Percentiles rank a stretch among this genome's conserved stretches.
Conservation (phyloP, 2,888 invertebrate genomes). For the Stramonita haemastoma region DNA sequence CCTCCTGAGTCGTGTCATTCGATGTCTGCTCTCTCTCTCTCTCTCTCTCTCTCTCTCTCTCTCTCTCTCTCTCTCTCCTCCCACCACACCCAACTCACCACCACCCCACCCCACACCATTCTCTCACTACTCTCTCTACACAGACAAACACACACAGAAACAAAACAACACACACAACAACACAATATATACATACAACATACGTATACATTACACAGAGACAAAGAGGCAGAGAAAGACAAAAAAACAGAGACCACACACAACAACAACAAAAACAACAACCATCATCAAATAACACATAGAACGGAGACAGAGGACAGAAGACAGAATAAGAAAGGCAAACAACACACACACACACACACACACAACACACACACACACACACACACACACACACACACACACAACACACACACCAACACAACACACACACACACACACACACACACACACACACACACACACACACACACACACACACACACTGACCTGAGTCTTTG, state of each 20-base stretch:
- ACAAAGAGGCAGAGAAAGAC: not conserved
- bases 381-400: too few relatives aligned
- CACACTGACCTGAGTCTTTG: slow-evolving; percentile 35
- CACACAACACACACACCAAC: not conserved
- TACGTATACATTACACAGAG: not conserved
- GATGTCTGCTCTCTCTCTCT: too few relatives aligned
- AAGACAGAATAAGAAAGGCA: not conserved
- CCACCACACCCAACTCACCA: too few relatives aligned
- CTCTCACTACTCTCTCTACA: not conserved
- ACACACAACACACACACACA: too few relatives aligned
- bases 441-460: not conserved
- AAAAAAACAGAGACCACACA: not conserved
- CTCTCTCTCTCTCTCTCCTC: too few relatives aligned
- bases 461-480: not conserved
- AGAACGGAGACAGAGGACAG: too few relatives aligned
- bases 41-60: too few relatives aligned
- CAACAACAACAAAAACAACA: not conserved
- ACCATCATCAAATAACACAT: too few relatives aligned
- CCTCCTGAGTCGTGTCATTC: too few relatives aligned
- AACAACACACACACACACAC: too few relatives aligned
- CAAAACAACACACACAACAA: not conserved
- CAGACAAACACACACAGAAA: not conserved
- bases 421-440: slow-evolving; percentile 10
- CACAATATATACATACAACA: not conserved
- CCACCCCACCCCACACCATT: not conserved